phyloP scores from a whole-genome alignment of 2,888 invertebrate species.

The Pemphredon lugubris region DNA sequence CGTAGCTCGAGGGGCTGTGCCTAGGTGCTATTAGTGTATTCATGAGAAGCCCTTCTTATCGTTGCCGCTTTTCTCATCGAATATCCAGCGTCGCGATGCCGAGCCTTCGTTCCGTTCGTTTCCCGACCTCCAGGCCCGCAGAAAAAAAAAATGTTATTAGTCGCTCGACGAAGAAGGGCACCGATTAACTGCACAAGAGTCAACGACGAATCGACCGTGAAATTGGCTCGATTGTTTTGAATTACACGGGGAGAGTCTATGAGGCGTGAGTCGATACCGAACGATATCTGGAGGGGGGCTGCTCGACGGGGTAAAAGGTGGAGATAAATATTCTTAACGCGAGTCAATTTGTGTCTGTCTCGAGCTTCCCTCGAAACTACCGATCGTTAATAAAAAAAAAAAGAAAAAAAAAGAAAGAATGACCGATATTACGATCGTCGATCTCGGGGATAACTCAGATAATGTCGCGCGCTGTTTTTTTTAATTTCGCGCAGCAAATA shows the following conservation, averaged over 20 bases:
- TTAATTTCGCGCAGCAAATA: no score
- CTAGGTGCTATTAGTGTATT: constrained; percentile 75
- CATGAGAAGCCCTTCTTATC: constrained; percentile 70
- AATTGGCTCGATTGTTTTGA: constrained; percentile 67
- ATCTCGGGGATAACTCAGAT: no score
- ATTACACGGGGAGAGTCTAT: constrained; percentile 22
- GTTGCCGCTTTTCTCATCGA: constrained; percentile 25
- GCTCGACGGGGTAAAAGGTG: constrained; percentile 3
- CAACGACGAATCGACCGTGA: constrained; percentile 69
- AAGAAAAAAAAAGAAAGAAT: no score
- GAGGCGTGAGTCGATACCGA: constrained; percentile 15
- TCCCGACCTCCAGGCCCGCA: constrained; percentile 55
- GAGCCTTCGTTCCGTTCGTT: constrained; percentile 43
- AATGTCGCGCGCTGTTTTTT: no score
- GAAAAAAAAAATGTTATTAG: constrained; percentile 77
- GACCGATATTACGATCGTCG: no score
- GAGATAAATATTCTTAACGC: constrained; percentile 22
- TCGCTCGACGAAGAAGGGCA: constrained; percentile 55
- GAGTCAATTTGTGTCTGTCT: constrained; percentile 7
- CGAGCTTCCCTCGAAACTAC: neutral
- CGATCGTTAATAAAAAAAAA: neutral
- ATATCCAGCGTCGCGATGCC: constrained; percentile 35
- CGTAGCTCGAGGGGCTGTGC: constrained; percentile 60
- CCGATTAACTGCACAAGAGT: constrained; percentile 65
- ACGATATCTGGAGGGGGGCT: constrained; percentile 5